Evolutionary conservation across 2,113 vertebrate genomes (phyloP), one percentile per base, ranked within the genome.

Genomic region (Eudyptes chrysolophus): DNA sequence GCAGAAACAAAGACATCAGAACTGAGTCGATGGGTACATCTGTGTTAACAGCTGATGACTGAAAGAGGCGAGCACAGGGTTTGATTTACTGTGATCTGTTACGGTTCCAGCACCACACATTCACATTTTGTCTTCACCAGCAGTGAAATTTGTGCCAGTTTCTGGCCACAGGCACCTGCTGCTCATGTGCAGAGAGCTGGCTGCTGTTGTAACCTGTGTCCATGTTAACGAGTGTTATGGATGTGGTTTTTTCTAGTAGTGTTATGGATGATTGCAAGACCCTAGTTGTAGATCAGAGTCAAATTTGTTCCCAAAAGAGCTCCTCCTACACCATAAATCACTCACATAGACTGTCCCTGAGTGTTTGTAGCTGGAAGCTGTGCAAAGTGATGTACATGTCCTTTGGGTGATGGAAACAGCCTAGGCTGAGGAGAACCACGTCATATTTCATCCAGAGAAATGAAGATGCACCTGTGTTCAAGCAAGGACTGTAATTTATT

Each of bases 211-310:
- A 57, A 66, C 36, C 54, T 38, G 29, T 27, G 19, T 72, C 81
- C 21, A 3, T 17, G 9, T 66, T 87, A 27, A 25, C 0, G 0
- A 62, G 52, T 25, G 26, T 55, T 76, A 38, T 0, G 25, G 64
- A 18, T 86, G 40, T 42, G 42, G 2, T 42, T 42, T 42, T 42
- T 42, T 42, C 42, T 42, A 42, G 42, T 42, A 62, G 52, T 25
- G 26, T 55, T 76, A 38, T 1, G 21, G 64, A 16, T 86, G 49
- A 21, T 83, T 72, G 60, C 65, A 65, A 66, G 60, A 70, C 51
- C 21, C 79, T 34, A 20, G n/a, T 69, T 89, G 29, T 3, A 84
- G 64, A 78, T 70, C 44, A 80, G 36, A 89, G 55, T 42, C 17
- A 90, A 51, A 70, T 66, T 65, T 78, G 15, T 24, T 66, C 69